These are phyloP conservation scores for Archips crataeganus DNA, from an alignment of 2,888 invertebrate genomes.

Conservation along the genomic window DNA sequence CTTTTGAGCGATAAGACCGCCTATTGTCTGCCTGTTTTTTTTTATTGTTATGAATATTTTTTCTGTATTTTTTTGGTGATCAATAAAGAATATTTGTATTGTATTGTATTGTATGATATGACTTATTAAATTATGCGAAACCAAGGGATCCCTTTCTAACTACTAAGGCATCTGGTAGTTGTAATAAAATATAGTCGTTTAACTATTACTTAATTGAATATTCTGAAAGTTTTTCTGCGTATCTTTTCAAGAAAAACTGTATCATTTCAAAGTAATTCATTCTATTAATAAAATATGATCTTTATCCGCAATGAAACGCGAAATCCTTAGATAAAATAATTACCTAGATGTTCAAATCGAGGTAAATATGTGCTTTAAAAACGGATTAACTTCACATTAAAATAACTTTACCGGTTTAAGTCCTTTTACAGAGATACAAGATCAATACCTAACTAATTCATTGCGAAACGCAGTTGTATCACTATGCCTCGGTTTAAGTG, in stretches of 20 bases:
- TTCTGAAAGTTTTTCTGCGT: neutral
- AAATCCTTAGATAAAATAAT: neutral
- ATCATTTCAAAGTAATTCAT: neutral
- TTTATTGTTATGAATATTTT: no score
- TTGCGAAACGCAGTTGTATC: constrained; percentile 41
- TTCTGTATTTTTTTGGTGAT: no score
- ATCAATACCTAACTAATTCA: constrained; percentile 28
- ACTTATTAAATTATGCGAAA: no score
- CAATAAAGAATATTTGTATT: no score
- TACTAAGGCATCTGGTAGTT: no score
- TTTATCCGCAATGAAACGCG: neutral
- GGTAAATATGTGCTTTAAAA: neutral
- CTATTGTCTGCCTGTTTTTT: no score
- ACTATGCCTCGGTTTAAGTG: constrained; percentile 33
- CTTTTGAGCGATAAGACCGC: no score
- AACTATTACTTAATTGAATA: neutral
- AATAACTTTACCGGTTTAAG: constrained; percentile 28
- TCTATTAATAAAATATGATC: neutral
- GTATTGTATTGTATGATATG: no score
- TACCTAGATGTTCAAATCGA: neutral
- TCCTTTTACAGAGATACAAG: constrained; percentile 34
- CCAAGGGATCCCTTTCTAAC: no score
- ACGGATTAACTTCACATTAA: constrained; percentile 4
- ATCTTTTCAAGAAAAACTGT: neutral
- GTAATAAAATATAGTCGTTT: no score